phyloP scores from a whole-genome alignment of 2,888 invertebrate species.

The Andrena marginata region DNA sequence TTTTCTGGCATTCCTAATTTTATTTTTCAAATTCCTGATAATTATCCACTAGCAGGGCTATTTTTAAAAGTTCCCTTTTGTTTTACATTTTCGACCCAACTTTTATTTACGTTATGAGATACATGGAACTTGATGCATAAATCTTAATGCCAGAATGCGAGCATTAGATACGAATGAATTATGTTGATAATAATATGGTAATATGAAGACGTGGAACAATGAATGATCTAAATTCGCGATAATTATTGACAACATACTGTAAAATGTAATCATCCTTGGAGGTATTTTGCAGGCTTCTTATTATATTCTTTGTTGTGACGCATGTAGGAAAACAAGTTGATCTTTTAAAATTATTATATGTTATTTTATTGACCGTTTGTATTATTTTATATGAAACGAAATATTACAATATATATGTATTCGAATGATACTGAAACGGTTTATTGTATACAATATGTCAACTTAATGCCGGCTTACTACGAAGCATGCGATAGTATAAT shows the following conservation, averaged over 20 bases:
- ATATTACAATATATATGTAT: conserved; percentile 44
- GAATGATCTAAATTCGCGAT: conserved; percentile 62
- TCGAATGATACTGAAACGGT: conserved; percentile 49
- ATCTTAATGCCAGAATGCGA: conserved; percentile 66
- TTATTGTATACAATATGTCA: conserved; percentile 47
- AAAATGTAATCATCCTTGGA: conserved; percentile 56
- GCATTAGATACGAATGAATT: conserved; percentile 58
- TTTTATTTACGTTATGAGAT: conserved; percentile 22
- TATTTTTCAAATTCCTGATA: conserved; percentile 3
- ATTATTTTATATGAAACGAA: conserved; percentile 52
- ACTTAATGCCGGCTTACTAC: conserved; percentile 33
- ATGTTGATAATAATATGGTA: conserved; percentile 58
- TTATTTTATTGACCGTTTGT: conserved; percentile 51
- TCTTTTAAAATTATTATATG: conserved; percentile 47
- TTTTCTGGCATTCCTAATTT: conserved; percentile 47
- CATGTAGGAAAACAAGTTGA: conserved; percentile 33
- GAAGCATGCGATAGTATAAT: conserved; percentile 37
- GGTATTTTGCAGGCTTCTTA: conserved; percentile 63
- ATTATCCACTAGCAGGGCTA: conserved; percentile 12
- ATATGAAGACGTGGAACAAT: conserved; percentile 41
- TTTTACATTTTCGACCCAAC: conserved; percentile 19
- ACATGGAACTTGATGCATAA: conserved; percentile 21
- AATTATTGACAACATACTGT: conserved; percentile 58
- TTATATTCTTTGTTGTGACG: conserved; percentile 32
- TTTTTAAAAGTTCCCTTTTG: conserved; percentile 10